phyloP scores from a whole-genome alignment of 2,888 invertebrate species.

The Ennomos quercinarius region DNA sequence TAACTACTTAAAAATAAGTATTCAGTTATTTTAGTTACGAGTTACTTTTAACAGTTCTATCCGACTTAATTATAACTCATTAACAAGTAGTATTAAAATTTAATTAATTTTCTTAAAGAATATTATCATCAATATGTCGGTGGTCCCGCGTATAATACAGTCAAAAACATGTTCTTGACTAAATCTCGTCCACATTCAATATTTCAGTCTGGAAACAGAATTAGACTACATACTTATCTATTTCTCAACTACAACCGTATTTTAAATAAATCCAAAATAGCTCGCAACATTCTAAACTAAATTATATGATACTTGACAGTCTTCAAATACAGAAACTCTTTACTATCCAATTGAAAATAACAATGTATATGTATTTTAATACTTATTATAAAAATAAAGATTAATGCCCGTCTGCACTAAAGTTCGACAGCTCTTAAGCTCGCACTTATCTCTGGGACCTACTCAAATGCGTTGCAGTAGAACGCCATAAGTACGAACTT shows the following conservation, averaged over 20 bases:
- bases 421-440: too few species aligned
- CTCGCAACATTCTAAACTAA: too few species aligned
- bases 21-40: background rate
- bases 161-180: conserved; percentile 29
- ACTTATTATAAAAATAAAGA: too few species aligned
- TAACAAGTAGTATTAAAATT: conserved; percentile 13
- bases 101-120: conserved; percentile 16
- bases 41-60: background rate
- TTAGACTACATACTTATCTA: conserved; percentile 20
- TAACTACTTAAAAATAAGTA: conserved; percentile 2
- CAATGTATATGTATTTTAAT: too few species aligned
- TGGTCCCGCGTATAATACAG: conserved; percentile 54
- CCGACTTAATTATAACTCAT: background rate
- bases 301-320: too few species aligned
- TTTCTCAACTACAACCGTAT: conserved; percentile 28
- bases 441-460: too few species aligned
- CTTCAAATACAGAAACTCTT: background rate
- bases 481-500: too few species aligned
- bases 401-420: too few species aligned
- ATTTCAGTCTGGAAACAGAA: conserved; percentile 32
- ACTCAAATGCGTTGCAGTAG: too few species aligned
- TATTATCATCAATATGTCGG: conserved; percentile 51
- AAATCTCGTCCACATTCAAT: conserved; percentile 15
- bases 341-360: too few species aligned
- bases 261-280: too few species aligned